Evolutionary conservation across 2,888 invertebrate species (phyloP).

Genomic region (Xanthia icteritia): DNA sequence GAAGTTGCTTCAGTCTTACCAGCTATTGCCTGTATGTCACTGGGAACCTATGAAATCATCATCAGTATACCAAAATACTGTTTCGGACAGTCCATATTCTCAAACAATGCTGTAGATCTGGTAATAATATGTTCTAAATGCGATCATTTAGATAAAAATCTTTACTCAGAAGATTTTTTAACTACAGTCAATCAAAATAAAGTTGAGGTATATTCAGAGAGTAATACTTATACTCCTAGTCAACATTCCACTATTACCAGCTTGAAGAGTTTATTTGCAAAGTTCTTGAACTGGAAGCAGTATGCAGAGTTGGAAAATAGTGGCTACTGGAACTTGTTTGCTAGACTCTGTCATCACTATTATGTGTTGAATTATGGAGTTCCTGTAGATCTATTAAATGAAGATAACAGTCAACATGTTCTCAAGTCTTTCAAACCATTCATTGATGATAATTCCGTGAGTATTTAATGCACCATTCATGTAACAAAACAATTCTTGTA

Average conservation of each 20-base stretch:
- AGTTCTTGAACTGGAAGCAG: constrained; percentile 82
- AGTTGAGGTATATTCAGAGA: constrained; percentile 72
- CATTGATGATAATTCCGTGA: constrained; percentile 50
- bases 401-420: constrained; percentile 77
- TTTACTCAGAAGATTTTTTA: constrained; percentile 58
- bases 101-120: constrained; percentile 71
- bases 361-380: constrained; percentile 81
- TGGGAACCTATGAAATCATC: constrained; percentile 75
- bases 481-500: background rate
- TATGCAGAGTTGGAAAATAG: constrained; percentile 75
- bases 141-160: constrained; percentile 67
- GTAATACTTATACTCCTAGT: constrained; percentile 66
- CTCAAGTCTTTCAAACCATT: constrained; percentile 79
- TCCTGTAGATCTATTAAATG: constrained; percentile 75
- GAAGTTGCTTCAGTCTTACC: constrained; percentile 75
- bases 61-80: constrained; percentile 62
- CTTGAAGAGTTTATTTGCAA: constrained; percentile 77
- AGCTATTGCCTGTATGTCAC: constrained; percentile 80
- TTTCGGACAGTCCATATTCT: constrained; percentile 76
- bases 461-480: constrained; percentile 24
- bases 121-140: constrained; percentile 81
- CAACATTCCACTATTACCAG: constrained; percentile 74
- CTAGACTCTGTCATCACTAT: constrained; percentile 81
- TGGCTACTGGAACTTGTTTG: constrained; percentile 79
- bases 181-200: constrained; percentile 64